Conservation (phyloP, 2,888 invertebrate species). For the Drosophila antonietae region DNA sequence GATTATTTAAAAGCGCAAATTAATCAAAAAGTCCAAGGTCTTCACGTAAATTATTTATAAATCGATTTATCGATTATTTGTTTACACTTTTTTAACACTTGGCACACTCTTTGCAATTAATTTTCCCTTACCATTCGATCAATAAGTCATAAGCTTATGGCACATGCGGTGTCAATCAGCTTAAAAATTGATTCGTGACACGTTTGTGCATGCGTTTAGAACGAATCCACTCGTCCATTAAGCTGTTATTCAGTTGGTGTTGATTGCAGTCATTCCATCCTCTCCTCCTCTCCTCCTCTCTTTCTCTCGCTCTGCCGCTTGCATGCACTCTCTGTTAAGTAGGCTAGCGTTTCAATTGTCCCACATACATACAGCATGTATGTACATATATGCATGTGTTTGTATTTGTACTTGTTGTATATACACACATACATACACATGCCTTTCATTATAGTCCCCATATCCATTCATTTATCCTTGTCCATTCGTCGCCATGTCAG, state of each 20-base stretch:
- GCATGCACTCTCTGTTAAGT: slow-evolving; percentile 33
- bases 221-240: slow-evolving; percentile 48
- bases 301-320: background rate
- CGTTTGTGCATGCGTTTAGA: slow-evolving; percentile 14
- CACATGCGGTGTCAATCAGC: slow-evolving; percentile 23
- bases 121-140: background rate
- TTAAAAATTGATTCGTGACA: slow-evolving; percentile 35
- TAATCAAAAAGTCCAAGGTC: background rate
- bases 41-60: background rate
- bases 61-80: slow-evolving; percentile 18
- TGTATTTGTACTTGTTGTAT: background rate
- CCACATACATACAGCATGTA: slow-evolving; percentile 35
- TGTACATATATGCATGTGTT: background rate
- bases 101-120: background rate
- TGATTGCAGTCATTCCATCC: slow-evolving; percentile 36
- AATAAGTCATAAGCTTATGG: background rate
- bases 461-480: slow-evolving; percentile 36
- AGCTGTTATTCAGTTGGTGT: slow-evolving; percentile 52
- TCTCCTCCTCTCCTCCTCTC: background rate
- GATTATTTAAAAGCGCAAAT: background rate
- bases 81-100: background rate
- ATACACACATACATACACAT: background rate
- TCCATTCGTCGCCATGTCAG: slow-evolving; percentile 48
- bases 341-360: slow-evolving; percentile 51
- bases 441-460: slow-evolving; percentile 12